Base-by-base conservation (phyloP, 2,797 vertebrate species). In the Liparis tanakae region DNA sequence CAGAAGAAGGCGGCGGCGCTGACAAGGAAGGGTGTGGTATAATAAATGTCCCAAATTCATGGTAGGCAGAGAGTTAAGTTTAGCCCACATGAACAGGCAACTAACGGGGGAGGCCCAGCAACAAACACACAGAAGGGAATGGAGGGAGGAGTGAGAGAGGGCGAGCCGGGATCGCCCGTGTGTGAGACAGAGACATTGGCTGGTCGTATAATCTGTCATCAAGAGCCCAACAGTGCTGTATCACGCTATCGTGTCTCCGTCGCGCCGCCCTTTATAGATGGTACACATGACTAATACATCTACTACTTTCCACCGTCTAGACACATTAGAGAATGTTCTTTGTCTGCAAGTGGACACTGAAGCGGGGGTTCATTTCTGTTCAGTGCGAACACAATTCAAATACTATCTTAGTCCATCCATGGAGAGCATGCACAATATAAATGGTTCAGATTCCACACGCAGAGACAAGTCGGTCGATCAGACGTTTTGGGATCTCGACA, bases 61-160 rank as follows among this genome's bases (percentile, higher is more conserved):
- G 79, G 81, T 57, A 86, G 88, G 72, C 86, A 78, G 85, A 64
- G 74, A 91, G 84, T 87, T 94, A 93, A 92, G 89, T 93, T 93
- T 91, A 95, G 91, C 77, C 79, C 58, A 64, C 76, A 86, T 79
- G 71, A 87, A 88, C 87, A 91, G 81, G 87, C 74, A 83, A 74
- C 85, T 62, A 85, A 30, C 34, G 0, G 44, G 46, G 74, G 68
- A 85, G 84, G 75, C 80, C 74, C 74, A 73, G 83, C 82, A 82
- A 87, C 85, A 83, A 85, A 78, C 83, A 67, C 70, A 75, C 36
- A 72, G 78, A 66, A 64, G 62, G 58, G 67, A 67, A 56, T 34
- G 66, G 46, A 58, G 34, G 58, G 63, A 58, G 69, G 48, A 51
- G 48, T 20, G 77, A 34, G 63, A 67, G 7, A 37, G 62, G 44